Base-by-base conservation (phyloP, 2,113 vertebrate species). In the Diglossa brunneiventris region DNA sequence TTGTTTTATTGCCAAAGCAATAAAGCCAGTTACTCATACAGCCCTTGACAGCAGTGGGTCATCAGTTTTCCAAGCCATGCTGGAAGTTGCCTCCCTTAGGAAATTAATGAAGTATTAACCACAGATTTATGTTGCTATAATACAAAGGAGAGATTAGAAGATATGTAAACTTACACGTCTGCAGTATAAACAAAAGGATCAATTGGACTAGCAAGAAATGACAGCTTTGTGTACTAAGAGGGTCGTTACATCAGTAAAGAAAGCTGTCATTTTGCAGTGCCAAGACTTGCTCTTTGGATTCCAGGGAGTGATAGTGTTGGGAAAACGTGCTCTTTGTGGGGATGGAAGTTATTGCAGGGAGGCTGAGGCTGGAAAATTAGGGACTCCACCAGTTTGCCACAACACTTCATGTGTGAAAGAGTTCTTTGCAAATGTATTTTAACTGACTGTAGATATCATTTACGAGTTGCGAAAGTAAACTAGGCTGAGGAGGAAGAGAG, bases 141-240 rank as follows among this genome's bases (percentile, higher is more conserved):
- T 92, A 93, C 93, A 94, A 94, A 96, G 91, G 82, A 79, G 90
- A 93, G 90, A 87, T 83, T 52, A 92, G 83, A 77, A 88, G 76
- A 87, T 63, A 55, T 8, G 74, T 95, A 92, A 95, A 85, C 83
- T 69, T 81, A 72, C 70, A 81, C 5, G 3, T 87, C 93, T 92
- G 75, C 58, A 83, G n/a, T 78, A 82, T 31, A 86, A 85, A 91
- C 63, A 87, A 44, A 80, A 86, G 86, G 76, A 90, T 96, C 94
- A 83, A 92, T 90, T 53, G 53, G 80, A 61, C 79, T 83, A 81
- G 88, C 37, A 64, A 94, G 73, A 96, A 88, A 90, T 72, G 42
- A 72, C 68, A 88, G 63, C 58, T 78, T 64, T 66, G 66, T 1
- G 0, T 86, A 75, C n/a, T 52, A n/a, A 90, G 61, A 46, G 30